Evolutionary conservation across 2,113 vertebrate genomes (phyloP).

Genomic region (Tichodroma muraria): DNA sequence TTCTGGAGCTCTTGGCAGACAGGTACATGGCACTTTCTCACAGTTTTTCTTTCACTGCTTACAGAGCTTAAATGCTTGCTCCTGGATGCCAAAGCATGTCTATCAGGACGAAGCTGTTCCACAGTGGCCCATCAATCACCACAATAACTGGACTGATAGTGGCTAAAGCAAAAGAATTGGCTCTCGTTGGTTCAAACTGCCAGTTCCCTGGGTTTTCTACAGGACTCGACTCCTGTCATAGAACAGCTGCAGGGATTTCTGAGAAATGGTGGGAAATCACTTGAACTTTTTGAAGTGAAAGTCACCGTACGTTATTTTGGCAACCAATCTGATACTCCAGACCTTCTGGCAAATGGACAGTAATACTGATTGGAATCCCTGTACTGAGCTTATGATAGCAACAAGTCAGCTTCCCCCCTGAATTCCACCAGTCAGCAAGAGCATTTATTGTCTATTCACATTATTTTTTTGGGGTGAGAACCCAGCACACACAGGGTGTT

Average conservation of each 20-base stretch:
- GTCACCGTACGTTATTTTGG: neutral
- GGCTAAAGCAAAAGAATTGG: conserved; percentile 22
- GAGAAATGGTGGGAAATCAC: conserved; percentile 52
- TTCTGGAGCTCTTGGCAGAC: conserved; percentile 38
- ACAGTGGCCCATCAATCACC: conserved; percentile 57
- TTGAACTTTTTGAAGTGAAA: neutral
- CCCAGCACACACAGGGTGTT: neutral
- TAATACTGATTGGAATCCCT: neutral
- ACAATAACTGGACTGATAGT: conserved; percentile 39
- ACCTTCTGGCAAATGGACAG: neutral
- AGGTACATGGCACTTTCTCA: conserved; percentile 42
- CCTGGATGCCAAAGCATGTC: conserved; percentile 54
- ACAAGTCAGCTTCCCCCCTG: neutral
- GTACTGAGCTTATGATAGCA: neutral
- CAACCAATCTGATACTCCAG: neutral
- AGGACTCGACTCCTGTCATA: neutral
- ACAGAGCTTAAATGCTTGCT: conserved; percentile 49
- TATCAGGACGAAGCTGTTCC: conserved; percentile 58
- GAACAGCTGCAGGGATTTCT: conserved; percentile 30
- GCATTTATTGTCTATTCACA: neutral
- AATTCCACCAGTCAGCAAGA: neutral
- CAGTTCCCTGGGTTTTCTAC: conserved; percentile 6
- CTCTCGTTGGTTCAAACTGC: neutral
- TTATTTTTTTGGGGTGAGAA: neutral
- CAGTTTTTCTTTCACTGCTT: conserved; percentile 54